These are phyloP conservation scores for Plagodis dolabraria DNA, from an alignment of 2,888 invertebrate genomes.

Conservation along the genomic window DNA sequence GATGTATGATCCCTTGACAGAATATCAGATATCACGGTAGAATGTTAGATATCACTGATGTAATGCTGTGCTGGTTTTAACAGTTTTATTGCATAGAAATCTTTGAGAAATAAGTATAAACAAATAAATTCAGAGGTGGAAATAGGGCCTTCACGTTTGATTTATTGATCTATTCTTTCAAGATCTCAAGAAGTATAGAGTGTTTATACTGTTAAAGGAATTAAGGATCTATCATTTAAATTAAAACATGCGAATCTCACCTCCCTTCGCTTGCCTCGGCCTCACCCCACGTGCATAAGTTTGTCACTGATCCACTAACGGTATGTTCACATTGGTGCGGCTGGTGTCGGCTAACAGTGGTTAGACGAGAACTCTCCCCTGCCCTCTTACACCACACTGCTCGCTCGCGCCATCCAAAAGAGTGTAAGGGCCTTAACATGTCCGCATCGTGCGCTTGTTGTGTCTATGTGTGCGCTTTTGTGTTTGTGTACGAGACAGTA, in stretches of 20 bases:
- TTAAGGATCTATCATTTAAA: not conserved
- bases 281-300: conserved; percentile 25
- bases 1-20: too few species aligned
- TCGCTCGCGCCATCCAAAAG: conserved; percentile 88
- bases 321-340: conserved; percentile 64
- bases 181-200: too few species aligned
- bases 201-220: not conserved
- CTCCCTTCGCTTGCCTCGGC: not conserved
- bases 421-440: conserved; percentile 86
- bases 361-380: conserved; percentile 90
- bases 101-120: too few species aligned
- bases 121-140: too few species aligned
- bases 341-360: conserved; percentile 86
- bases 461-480: conserved; percentile 42
- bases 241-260: not conserved
- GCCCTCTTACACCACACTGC: conserved; percentile 88
- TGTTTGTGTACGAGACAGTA: conserved; percentile 37
- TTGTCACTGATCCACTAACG: conserved; percentile 58
- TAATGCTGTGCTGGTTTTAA: too few species aligned
- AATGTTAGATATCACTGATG: too few species aligned
- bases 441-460: conserved; percentile 51
- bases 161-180: too few species aligned
- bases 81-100: too few species aligned
- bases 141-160: too few species aligned
- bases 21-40: too few species aligned